phyloP scores from a whole-genome alignment of 2,888 invertebrate genomes.

The Drosophila paramelanica region DNA sequence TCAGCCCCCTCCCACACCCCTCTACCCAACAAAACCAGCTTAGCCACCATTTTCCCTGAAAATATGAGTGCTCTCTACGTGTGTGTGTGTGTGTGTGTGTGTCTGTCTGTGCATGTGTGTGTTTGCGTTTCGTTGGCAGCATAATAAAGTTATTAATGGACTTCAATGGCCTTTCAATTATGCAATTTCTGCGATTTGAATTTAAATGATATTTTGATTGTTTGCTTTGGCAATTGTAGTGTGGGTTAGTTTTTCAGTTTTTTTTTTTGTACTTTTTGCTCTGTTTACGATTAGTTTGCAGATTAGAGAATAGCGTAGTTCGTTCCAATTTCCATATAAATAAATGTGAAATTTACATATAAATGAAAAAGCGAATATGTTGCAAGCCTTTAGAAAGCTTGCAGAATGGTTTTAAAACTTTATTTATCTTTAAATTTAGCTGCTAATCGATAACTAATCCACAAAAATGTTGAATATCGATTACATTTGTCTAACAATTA shows the following conservation, averaged over 20 bases:
- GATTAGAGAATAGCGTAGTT: conserved; percentile 16
- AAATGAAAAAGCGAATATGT: neutral
- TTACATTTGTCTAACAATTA: neutral
- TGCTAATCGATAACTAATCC: neutral
- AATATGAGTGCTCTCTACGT: conserved; percentile 42
- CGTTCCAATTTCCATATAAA: conserved; percentile 18
- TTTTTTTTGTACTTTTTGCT: conserved; percentile 27
- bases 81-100: conserved; percentile 1
- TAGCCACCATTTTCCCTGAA: conserved; percentile 5
- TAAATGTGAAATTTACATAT: conserved; percentile 5
- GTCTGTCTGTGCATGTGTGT: conserved; percentile 21
- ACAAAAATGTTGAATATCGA: neutral
- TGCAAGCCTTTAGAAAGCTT: neutral
- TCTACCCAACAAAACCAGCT: neutral
- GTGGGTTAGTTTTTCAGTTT: conserved; percentile 24
- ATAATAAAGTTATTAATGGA: conserved; percentile 78
- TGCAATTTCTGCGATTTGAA: conserved; percentile 79
- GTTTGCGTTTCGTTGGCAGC: conserved; percentile 65
- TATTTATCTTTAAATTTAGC: neutral
- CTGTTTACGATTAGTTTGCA: conserved; percentile 31
- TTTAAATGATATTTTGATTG: conserved; percentile 76
- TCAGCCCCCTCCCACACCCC: conserved; percentile 35
- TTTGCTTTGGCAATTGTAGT: conserved; percentile 46
- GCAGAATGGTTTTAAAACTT: too few species aligned
- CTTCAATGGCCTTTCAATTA: conserved; percentile 78